Evolutionary conservation across 1,140 invertebrate species (phyloP).

Genomic region (Varroa destructor): DNA sequence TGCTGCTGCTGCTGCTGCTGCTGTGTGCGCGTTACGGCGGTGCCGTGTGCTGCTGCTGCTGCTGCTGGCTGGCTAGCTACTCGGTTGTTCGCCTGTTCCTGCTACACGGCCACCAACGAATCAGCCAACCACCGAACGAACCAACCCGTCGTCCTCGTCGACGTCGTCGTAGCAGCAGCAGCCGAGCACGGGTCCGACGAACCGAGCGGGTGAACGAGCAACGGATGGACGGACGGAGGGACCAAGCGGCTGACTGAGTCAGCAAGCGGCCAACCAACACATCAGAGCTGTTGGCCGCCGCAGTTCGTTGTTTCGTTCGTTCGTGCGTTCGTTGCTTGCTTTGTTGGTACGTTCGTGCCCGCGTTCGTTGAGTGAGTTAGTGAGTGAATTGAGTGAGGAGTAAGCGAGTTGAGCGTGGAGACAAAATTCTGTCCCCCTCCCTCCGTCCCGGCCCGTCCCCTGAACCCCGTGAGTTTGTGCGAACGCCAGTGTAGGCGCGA

Average conservation of each 20-base stretch:
- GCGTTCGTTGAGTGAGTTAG: too few relatives aligned
- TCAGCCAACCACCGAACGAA: too few relatives aligned
- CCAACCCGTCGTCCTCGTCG: too few relatives aligned
- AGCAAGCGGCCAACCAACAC: conserved; percentile 2
- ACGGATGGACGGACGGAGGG: not conserved
- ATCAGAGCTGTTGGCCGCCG: not conserved
- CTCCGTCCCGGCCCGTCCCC: too few relatives aligned
- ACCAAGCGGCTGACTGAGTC: not conserved
- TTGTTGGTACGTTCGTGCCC: too few relatives aligned
- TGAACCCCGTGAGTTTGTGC: too few relatives aligned
- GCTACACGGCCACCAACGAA: not conserved
- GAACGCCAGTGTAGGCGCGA: too few relatives aligned
- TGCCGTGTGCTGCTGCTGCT: not conserved
- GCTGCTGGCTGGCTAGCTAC: conserved; percentile 1
- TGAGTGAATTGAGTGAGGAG: too few relatives aligned
- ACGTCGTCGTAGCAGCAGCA: not conserved
- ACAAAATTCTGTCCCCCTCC: too few relatives aligned
- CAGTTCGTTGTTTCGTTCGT: conserved; percentile 16
- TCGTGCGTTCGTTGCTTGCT: too few relatives aligned
- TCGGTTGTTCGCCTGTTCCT: not conserved
- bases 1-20: conserved; percentile 3
- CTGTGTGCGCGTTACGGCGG: not conserved
- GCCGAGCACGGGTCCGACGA: not conserved
- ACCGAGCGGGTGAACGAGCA: not conserved
- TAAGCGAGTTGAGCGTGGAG: too few relatives aligned